These are phyloP conservation scores for Leptinotarsa texana DNA, from an alignment of 1,140 invertebrate species.

Conservation along the genomic window DNA sequence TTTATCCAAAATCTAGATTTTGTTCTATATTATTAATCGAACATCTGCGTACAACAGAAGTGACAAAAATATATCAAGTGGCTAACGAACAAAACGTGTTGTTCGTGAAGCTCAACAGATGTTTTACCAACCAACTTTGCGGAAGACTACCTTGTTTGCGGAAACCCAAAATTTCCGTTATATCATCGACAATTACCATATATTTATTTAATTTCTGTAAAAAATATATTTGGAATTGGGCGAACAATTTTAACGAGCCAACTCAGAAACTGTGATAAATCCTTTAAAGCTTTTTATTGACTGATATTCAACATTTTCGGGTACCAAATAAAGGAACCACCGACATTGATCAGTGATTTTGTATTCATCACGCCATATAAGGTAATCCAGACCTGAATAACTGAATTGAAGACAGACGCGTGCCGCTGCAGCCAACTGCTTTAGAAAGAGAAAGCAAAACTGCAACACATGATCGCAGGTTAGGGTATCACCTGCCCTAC, in stretches of 20 bases:
- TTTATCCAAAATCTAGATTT: no score
- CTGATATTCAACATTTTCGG: background rate
- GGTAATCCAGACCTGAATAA: constrained; percentile 3
- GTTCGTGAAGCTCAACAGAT: no score
- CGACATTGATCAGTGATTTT: constrained; percentile 3
- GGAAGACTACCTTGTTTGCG: no score
- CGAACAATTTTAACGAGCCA: background rate
- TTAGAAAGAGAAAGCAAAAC: constrained; percentile 21
- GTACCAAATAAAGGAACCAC: background rate
- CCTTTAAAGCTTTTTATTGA: constrained; percentile 3
- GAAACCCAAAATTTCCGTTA: no score
- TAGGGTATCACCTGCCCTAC: constrained; percentile 19
- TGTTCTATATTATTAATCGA: no score
- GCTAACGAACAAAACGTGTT: no score
- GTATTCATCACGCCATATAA: background rate
- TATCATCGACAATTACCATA: background rate
- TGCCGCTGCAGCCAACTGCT: constrained; percentile 14
- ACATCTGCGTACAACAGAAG: no score
- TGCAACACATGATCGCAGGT: constrained; percentile 12
- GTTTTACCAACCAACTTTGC: no score
- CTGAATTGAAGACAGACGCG: constrained; percentile 5
- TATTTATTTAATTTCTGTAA: background rate
- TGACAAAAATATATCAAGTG: no score
- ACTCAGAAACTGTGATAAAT: background rate
- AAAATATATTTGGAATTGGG: background rate